Base-by-base conservation (phyloP, 2,888 invertebrate genomes). In the Sipha maydis region DNA sequence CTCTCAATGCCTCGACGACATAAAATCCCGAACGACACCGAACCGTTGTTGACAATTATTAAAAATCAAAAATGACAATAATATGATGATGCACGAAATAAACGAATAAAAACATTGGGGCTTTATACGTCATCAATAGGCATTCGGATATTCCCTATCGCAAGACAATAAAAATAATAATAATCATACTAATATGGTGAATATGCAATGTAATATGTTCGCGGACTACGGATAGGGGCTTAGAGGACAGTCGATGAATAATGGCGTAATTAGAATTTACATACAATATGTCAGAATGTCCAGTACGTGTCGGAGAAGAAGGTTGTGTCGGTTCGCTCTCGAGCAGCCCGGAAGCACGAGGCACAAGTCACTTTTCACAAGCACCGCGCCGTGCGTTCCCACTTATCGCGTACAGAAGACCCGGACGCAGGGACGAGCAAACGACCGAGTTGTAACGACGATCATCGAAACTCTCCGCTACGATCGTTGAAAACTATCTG, bases 171-270 rank as follows among this genome's bases (percentile, higher is more conserved):
- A 41, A 3, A 69, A n/a, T 69, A 69, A 41, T 41, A 41, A 41
- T 69, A n/a, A 69, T 69, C 1, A 25, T 73, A 21, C 28, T 79
- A 88, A 82, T 82, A 80, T 41, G 31, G 80, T 82, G 88, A 88
- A 88, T 82, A 82, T 88, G 48, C 82, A 88, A 88, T 88, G 88
- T 88, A 88, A 88, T 88, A 80, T 82, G 88, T 88, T 88, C n/a
- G 38, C 25, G 48, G 67, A 28, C 71, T 34, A 19, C 28, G 38
- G 31, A 2, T 3, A 34, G 9, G 83, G 83, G 73, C 17, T 83
- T 56, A 73, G 83, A n/a, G 34, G 56, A 41, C 25, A 54, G 56
- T 28, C 31, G 54, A 85, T 19, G 41, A 8, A 8, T 9, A 8
- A 41, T n/a, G 71, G 67, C 41, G 75, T 75, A 75, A 61, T 67